These are phyloP conservation scores for Agapornis canus DNA, from an alignment of 2,797 vertebrate genomes.

Conservation along the genomic window DNA sequence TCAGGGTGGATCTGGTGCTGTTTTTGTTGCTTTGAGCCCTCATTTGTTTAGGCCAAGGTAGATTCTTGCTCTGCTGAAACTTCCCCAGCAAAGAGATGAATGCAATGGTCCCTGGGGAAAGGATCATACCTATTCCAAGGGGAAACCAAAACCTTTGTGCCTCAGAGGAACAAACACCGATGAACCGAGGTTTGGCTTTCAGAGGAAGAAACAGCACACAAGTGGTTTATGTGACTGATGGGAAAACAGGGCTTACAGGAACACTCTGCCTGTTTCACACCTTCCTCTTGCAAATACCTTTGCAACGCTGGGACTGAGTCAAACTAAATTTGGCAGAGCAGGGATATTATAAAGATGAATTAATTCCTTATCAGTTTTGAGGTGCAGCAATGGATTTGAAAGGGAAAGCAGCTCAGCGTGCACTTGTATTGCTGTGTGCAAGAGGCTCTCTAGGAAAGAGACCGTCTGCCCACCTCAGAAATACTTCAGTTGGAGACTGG, in stretches of 20 bases:
- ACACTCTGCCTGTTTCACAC: neutral
- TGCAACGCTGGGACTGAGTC: neutral
- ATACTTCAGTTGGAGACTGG: neutral
- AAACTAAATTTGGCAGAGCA: neutral
- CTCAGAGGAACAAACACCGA: neutral
- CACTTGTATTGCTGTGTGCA: neutral
- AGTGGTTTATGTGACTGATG: neutral
- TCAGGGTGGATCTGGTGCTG: neutral
- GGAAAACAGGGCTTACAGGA: neutral
- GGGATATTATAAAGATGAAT: neutral
- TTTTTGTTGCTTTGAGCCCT: slow-evolving; percentile 4
- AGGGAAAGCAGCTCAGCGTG: neutral
- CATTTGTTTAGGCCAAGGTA: neutral
- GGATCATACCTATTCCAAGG: neutral
- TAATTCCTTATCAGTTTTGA: neutral
- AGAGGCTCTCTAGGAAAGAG: neutral
- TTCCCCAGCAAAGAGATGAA: slow-evolving; percentile 30
- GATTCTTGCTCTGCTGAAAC: slow-evolving; percentile 57
- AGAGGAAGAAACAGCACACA: neutral
- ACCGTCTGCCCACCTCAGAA: neutral
- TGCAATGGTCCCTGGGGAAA: slow-evolving; percentile 2
- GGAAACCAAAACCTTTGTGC: slow-evolving; percentile 36
- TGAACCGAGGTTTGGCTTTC: neutral
- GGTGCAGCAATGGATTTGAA: neutral
- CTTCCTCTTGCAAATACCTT: neutral